Base-by-base conservation (phyloP, 2,113 vertebrate genomes). In the Balaenoptera acutorostrata region DNA sequence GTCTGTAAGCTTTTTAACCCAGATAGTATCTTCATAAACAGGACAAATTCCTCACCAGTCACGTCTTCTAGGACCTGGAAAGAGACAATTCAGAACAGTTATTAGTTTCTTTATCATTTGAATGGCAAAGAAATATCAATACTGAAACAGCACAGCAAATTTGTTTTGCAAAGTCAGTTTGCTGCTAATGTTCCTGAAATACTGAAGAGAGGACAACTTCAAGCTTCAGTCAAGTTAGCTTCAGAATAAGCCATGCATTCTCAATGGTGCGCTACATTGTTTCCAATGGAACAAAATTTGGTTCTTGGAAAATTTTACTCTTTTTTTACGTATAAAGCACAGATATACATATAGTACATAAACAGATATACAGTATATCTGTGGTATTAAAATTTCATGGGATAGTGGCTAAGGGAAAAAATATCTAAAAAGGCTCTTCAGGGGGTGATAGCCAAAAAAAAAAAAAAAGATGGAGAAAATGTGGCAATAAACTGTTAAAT, bases 41-140 rank as follows among this genome's bases (percentile, higher is more conserved):
- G 98, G 68, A 99, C 99, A 98, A 99, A 99, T 98, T 99, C 99
- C 96, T 99, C 99, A 23, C 99, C 99, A 0, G 99, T 99, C 96
- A 99, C 99, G 57, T 99, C 99, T 98, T 99, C 99, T 97, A 99
- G 97, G n/a, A 99, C 99, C 99, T 99, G 85, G 87, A 0, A 93
- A 93, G 84, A 55, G 39, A 93, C 5, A 61, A 91, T 95, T 81
- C 7, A 93, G 57, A 97, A 75, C 15, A 92, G 36, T 36, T 27
- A 36, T 5, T 1, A 97, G 68, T 95, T 88, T 63, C 72, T 7
- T 17, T 31, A 93, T 29, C 10, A 41, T 6, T n/a, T 64, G 36
- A 96, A 80, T 74, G 44, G 21, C 41, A 75, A 74, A 52, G 29
- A 49, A 77, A 69, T 23, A 64, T 7, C 64, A 94, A 18, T 23